Base-by-base conservation (phyloP, 2,113 vertebrate genomes). In the Piprites chloris region DNA sequence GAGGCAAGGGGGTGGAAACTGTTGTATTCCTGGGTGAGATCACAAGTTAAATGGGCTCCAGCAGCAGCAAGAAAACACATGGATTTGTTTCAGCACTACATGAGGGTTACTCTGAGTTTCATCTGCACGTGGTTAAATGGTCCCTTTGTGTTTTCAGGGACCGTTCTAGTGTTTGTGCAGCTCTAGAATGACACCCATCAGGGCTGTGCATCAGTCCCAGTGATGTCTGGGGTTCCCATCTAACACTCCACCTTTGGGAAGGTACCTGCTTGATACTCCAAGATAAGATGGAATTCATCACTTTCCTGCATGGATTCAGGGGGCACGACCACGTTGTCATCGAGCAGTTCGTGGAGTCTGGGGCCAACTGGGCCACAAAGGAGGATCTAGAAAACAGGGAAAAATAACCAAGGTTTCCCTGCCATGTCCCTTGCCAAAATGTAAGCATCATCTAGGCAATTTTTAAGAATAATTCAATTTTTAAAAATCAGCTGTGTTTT, bases 241-340 rank as follows among this genome's bases (percentile, higher is more conserved):
- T 46, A 84, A 83, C 35, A 17, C 72, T 50, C 59, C 62, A 24
- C 53, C 55, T 65, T 81, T 55, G 76, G 52, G 62, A 68, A 74
- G 81, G 79, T 97, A 99, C 99, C 99, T 98, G 98, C 98, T 98
- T 98, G 98, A 91, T 99, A 99, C 93, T 99, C 99, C 97, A 99
- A 97, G 93, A 99, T 99, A 55, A 99, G 99, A 95, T 99, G 99
- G 93, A 98, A 99, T 94, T 99, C 99, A 62, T 99, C 99, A 4
- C 93, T 97, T 94, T 99, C 99, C 97, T 99, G 99, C 71, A 99
- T 97, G 33, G 99, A 99, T 52, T 98, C 98, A 11, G 99, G 98
- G 2, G 99, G 99, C 67, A 99, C 99, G 27, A 99, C 95, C 7
- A 99, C 98, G 33, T 98, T 98, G 78, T 99, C 99, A 58, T 99